Conservation (phyloP, 2,113 vertebrate species). For the Elachura formosa region DNA sequence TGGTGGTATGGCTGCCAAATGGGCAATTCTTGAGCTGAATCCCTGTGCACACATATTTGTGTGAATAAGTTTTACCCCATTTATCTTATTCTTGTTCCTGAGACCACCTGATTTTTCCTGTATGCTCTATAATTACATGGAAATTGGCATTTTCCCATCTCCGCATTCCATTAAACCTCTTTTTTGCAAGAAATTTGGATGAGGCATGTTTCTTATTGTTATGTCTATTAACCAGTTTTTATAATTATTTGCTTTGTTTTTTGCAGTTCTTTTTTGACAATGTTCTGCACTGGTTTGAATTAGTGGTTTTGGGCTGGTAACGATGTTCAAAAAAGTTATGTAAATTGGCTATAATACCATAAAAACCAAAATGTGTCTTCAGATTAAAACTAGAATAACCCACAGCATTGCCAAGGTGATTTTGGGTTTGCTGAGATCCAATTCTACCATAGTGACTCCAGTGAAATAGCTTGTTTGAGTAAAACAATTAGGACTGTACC, state of each 20-base stretch:
- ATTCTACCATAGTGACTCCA: background rate
- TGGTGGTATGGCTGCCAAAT: background rate
- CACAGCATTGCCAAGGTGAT: background rate
- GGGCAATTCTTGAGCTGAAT: background rate
- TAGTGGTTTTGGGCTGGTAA: background rate
- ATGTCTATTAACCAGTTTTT: background rate
- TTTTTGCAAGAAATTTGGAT: background rate
- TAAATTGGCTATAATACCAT: background rate
- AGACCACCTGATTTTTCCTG: background rate
- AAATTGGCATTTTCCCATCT: background rate
- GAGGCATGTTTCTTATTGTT: background rate
- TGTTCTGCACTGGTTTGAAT: slow-evolving; percentile 1
- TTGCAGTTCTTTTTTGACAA: background rate
- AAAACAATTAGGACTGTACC: background rate
- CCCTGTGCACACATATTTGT: background rate
- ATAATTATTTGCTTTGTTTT: background rate
- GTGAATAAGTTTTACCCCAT: background rate
- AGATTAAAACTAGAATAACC: background rate
- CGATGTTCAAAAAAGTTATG: background rate
- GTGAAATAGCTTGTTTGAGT: background rate
- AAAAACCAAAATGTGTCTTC: background rate
- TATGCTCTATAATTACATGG: background rate
- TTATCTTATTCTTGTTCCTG: background rate
- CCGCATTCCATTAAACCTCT: background rate
- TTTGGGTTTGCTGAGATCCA: background rate